Percentiles rank a stretch among this genome's conserved stretches.
Evolutionary conservation across 2,888 invertebrate genomes (phyloP).

Genomic region (Epirrhoe alternata): DNA sequence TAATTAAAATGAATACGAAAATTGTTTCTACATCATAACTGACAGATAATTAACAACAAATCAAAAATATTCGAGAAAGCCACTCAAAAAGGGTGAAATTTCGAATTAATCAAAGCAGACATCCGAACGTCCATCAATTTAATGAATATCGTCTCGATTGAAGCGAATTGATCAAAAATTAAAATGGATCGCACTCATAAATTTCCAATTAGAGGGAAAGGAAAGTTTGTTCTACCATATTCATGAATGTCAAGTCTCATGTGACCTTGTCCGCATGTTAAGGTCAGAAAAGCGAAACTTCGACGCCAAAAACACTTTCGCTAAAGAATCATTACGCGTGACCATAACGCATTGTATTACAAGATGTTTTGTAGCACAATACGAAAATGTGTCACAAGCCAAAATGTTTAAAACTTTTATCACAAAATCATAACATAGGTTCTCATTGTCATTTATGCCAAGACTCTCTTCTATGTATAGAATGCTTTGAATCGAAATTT

Average conservation of each 20-base stretch:
- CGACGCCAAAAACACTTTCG: slow-evolving; percentile 62
- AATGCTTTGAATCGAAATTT: not conserved
- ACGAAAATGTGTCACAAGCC: not conserved
- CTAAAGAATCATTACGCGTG: slow-evolving; percentile 46
- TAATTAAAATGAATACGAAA: not conserved
- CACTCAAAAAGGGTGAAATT: slow-evolving; percentile 26
- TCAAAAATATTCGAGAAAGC: slow-evolving; percentile 18
- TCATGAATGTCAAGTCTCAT: slow-evolving; percentile 28
- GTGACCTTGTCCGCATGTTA: slow-evolving; percentile 45
- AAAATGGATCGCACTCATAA: slow-evolving; percentile 31
- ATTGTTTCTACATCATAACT: not conserved
- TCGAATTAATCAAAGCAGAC: slow-evolving; percentile 30
- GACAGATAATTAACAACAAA: slow-evolving; percentile 8
- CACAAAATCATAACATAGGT: not conserved
- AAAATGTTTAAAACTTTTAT: not conserved
- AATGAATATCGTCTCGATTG: slow-evolving; percentile 18
- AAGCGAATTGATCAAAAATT: slow-evolving; percentile 18
- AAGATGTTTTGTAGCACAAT: not conserved
- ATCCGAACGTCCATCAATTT: slow-evolving; percentile 27
- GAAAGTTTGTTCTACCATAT: slow-evolving; percentile 37
- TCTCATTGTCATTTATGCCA: too few relatives aligned
- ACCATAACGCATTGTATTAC: slow-evolving; percentile 22
- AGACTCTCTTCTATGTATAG: not conserved
- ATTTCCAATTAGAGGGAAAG: slow-evolving; percentile 41
- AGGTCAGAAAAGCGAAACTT: slow-evolving; percentile 59